phyloP scores from a whole-genome alignment of 2,113 vertebrate species.

The Labrus mixtus region DNA sequence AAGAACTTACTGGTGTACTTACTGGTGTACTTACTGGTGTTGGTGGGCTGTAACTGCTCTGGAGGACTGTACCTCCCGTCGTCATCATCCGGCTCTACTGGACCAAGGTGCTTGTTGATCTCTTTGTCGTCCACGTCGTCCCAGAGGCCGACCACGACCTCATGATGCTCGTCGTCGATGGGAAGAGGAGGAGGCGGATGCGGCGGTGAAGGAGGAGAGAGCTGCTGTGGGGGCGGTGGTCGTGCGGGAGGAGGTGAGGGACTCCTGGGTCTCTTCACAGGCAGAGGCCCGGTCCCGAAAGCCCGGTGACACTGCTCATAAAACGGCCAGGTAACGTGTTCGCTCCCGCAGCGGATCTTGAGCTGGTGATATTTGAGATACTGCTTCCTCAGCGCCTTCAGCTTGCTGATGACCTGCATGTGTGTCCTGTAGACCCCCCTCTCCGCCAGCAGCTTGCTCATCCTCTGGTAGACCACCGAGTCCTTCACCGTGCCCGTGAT shows the following conservation, averaged over 20 bases:
- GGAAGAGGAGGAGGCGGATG: background rate
- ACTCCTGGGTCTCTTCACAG: slow-evolving; percentile 14
- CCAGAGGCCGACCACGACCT: slow-evolving; percentile 52
- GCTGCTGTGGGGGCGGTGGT: background rate
- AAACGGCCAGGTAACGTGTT: slow-evolving; percentile 45
- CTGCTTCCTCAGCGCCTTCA: slow-evolving; percentile 59
- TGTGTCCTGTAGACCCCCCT: slow-evolving; percentile 46
- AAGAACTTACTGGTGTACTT: background rate
- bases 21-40: slow-evolving; percentile 37
- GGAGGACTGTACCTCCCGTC: slow-evolving; percentile 35
- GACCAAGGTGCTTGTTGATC: slow-evolving; percentile 18
- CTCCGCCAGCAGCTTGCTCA: slow-evolving; percentile 47
- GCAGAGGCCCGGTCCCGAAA: background rate
- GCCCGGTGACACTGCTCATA: slow-evolving; percentile 47
- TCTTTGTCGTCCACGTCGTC: slow-evolving; percentile 29
- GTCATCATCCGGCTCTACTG: slow-evolving; percentile 40
- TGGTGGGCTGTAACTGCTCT: slow-evolving; percentile 25
- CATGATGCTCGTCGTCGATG: slow-evolving; percentile 26
- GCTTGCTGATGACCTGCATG: slow-evolving; percentile 59
- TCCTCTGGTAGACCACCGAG: slow-evolving; percentile 46
- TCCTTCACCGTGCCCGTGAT: slow-evolving; percentile 61
- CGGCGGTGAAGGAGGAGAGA: background rate
- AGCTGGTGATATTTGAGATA: slow-evolving; percentile 47
- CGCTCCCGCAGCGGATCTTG: slow-evolving; percentile 24
- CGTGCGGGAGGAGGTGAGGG: background rate